phyloP scores from a whole-genome alignment of 2,797 vertebrate genomes.

The Melanotaenia pygmaea region DNA sequence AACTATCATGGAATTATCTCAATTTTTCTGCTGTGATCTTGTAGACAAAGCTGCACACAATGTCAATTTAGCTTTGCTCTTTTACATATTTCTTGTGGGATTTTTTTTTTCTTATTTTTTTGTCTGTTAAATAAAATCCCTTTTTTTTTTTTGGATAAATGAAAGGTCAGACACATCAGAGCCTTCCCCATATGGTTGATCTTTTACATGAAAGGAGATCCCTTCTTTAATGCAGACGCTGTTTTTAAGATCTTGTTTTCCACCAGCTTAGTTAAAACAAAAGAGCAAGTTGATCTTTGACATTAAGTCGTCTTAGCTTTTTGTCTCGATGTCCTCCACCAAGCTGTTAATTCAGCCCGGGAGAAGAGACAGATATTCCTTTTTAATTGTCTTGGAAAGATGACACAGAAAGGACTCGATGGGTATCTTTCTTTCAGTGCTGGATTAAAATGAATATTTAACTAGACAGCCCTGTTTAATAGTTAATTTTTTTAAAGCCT shows the following conservation, averaged over 20 bases:
- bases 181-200: slow-evolving; percentile 39
- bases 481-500: slow-evolving; percentile 80
- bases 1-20: too few species aligned
- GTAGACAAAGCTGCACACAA: too few species aligned
- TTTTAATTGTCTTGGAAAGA: slow-evolving; percentile 71
- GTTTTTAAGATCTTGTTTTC: slow-evolving; percentile 62
- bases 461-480: slow-evolving; percentile 79
- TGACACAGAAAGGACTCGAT: slow-evolving; percentile 47
- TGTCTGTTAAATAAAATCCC: slow-evolving; percentile 1
- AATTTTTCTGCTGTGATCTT: too few species aligned
- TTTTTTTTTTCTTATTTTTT: neutral
- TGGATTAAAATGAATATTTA: slow-evolving; percentile 85
- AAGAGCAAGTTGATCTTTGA: slow-evolving; percentile 68
- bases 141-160: neutral
- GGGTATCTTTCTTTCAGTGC: slow-evolving; percentile 58
- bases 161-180: slow-evolving; percentile 56
- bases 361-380: slow-evolving; percentile 57
- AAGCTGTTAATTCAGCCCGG: slow-evolving; percentile 59
- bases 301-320: slow-evolving; percentile 41
- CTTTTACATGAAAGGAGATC: slow-evolving; percentile 49
- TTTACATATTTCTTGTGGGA: too few species aligned
- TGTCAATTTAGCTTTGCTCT: too few species aligned
- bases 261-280: slow-evolving; percentile 71
- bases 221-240: slow-evolving; percentile 45
- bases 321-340: slow-evolving; percentile 50